Base-by-base conservation (phyloP, 2,888 invertebrate genomes). In the Drosophila aldrichi region DNA sequence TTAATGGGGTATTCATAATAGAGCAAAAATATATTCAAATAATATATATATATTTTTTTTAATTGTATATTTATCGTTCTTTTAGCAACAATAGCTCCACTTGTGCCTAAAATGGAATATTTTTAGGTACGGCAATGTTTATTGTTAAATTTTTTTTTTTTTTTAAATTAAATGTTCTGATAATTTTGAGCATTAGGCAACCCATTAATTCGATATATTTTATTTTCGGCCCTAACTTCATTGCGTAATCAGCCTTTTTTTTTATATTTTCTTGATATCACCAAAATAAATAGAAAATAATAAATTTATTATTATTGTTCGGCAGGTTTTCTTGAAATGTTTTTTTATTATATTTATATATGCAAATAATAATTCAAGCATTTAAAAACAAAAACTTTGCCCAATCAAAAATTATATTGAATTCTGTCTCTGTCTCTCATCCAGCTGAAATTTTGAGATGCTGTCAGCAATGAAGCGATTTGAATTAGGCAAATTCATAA, bases 401-500 rank as follows among this genome's bases (percentile, higher is more conserved):
- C 16, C 18, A 29, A 20, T 8, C n/a, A 34, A 22, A 57, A 44
- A 12, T 20, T 10, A n/a, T 44, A 34, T 44, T 12, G 16, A 12
- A 38, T 25, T 7, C 32, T n/a, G 9, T 4, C 6, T 36, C 36
- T 36, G 36, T 6, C 14, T 6, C 6, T n/a, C 43, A 29, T 40
- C 68, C 60, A 18, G 49, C 25, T 25, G 25, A 25, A 12, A n/a
- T 22, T 49, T 54, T 34, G 12, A 29, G 46, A 16, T 38, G 41
- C 22, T 46, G 40, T 52, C 55, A 14, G 16, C 36, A 58, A 59
- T 32, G 62, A 62, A 68, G 65, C 72, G 56, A 34, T 43, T 60
- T 61, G 22, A n/a, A 64, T 68, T 72, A 54, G 70, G 64, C 77
- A 67, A 57, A 54, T 32, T n/a, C 70, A 88, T 88, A 84, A 81